These are phyloP conservation scores for Conger conger DNA, from an alignment of 2,113 vertebrate genomes.

Conservation along the genomic window DNA sequence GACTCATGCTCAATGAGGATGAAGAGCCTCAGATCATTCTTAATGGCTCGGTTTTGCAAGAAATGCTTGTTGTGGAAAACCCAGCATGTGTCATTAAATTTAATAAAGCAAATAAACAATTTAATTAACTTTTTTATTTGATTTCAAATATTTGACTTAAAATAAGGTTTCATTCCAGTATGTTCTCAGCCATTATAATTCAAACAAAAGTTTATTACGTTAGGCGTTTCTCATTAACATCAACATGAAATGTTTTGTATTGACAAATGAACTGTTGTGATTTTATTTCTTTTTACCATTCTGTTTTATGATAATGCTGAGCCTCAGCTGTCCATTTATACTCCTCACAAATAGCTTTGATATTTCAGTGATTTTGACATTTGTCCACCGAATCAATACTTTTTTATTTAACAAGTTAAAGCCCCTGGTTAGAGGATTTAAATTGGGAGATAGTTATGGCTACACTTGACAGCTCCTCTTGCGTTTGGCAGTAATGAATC, in stretches of 20 bases:
- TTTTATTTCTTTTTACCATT: not conserved
- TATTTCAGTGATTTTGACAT: slow-evolving; percentile 5
- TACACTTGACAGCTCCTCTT: slow-evolving; percentile 59
- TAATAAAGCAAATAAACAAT: too few species aligned
- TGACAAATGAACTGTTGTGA: not conserved
- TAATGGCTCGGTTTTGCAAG: too few species aligned
- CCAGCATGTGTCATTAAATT: too few species aligned
- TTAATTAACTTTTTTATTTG: too few species aligned
- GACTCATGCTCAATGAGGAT: not conserved
- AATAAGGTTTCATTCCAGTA: too few species aligned
- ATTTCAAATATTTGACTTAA: too few species aligned
- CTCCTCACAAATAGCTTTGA: not conserved
- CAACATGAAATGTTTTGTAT: not conserved
- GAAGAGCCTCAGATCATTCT: not conserved
- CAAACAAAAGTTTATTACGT: not conserved
- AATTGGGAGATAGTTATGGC: slow-evolving; percentile 55
- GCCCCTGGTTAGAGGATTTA: slow-evolving; percentile 60
- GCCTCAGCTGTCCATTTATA: not conserved
- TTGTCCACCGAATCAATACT: slow-evolving; percentile 60
- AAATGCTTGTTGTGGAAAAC: too few species aligned
- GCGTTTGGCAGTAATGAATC: slow-evolving; percentile 61
- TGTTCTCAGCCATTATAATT: not conserved
- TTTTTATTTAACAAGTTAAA: slow-evolving; percentile 64
- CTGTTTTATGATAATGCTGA: not conserved
- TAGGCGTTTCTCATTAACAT: not conserved